phyloP scores from a whole-genome alignment of 1,140 invertebrate species.

The Ceratosolen fusciceps region DNA sequence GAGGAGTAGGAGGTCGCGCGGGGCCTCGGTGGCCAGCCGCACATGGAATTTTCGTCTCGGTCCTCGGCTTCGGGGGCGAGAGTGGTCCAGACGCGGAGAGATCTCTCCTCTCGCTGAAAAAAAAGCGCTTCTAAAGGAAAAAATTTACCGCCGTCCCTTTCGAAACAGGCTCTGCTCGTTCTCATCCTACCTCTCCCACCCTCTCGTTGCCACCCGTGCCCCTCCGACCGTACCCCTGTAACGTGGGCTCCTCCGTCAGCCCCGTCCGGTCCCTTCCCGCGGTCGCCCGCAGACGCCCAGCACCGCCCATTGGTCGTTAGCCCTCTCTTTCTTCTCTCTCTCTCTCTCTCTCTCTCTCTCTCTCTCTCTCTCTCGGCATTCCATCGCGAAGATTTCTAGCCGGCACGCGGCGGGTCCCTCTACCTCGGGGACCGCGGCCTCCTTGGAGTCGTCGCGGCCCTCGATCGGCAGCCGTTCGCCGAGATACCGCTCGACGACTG shows the following conservation, averaged over 20 bases:
- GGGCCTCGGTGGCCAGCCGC: neutral
- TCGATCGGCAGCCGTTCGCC: neutral
- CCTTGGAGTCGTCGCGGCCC: neutral
- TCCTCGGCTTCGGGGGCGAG: neutral
- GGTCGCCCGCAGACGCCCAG: neutral
- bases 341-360: neutral
- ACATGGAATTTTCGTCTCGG: neutral
- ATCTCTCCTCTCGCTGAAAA: neutral
- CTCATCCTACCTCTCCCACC: too few species aligned
- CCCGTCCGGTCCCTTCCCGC: neutral
- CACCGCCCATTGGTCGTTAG: neutral
- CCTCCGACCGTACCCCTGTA: too few species aligned
- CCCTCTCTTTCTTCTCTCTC: neutral
- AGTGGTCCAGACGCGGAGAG: neutral
- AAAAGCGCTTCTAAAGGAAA: neutral
- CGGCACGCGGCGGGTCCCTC: neutral
- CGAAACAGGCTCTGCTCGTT: conserved; percentile 10
- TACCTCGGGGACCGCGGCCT: neutral
- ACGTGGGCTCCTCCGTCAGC: too few species aligned
- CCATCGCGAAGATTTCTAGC: neutral
- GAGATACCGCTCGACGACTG: too few species aligned
- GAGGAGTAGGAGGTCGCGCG: neutral
- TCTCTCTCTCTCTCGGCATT: neutral
- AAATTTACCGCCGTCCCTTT: neutral
- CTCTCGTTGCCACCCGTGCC: too few species aligned